Percentiles rank a stretch among this genome's conserved stretches.
Conservation (phyloP, 2,888 invertebrate genomes). For the Heliconius cydno region DNA sequence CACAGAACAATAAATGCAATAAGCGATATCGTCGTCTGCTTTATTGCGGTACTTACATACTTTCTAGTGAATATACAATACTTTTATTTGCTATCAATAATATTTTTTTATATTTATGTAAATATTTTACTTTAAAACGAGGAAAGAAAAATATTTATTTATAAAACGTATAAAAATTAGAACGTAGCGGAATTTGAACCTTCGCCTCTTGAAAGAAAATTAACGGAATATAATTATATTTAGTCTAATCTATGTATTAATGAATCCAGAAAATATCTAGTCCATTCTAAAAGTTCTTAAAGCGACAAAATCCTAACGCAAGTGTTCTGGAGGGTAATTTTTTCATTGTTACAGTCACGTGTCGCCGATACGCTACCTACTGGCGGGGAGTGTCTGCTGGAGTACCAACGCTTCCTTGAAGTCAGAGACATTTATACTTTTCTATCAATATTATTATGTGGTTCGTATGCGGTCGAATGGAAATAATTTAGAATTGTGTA, state of each 20-base stretch:
- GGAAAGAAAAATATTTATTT: no score
- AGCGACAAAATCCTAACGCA: neutral
- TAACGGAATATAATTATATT: no score
- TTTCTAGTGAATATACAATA: neutral
- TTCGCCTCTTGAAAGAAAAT: no score
- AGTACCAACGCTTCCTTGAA: constrained; percentile 2
- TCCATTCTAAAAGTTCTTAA: neutral
- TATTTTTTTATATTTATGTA: no score
- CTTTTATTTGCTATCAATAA: neutral
- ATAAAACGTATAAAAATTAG: no score
- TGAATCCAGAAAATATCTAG: neutral
- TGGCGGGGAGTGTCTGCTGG: neutral
- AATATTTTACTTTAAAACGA: no score
- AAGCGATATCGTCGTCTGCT: constrained; percentile 33
- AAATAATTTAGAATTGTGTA: no score
- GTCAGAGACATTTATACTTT: neutral
- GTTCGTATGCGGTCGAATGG: no score
- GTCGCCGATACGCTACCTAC: neutral
- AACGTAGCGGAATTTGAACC: no score
- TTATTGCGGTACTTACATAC: neutral
- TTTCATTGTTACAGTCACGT: constrained; percentile 21
- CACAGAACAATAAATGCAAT: constrained; percentile 39
- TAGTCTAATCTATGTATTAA: no score
- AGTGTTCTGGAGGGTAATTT: neutral
- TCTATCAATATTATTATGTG: neutral